A percentile compares a stretch with the other conserved stretches of the same genome.
These are phyloP conservation scores for Euschistus heros DNA, from an alignment of 1,140 invertebrate genomes.

Conservation along the genomic window DNA sequence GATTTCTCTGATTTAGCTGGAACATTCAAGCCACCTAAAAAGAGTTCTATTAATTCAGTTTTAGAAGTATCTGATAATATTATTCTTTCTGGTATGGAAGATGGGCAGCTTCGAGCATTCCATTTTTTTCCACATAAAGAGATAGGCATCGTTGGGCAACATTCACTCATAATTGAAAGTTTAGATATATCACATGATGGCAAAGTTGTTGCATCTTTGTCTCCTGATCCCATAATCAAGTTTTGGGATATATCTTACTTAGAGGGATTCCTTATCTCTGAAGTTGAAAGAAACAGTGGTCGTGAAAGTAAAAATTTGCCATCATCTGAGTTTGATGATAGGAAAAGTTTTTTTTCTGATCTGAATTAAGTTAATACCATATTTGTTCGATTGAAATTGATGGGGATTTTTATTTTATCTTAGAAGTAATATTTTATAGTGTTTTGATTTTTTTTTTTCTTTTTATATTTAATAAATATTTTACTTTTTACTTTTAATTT, in stretches of 20 bases:
- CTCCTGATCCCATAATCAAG: neutral
- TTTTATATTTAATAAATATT: too few species aligned
- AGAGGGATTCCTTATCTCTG: neutral
- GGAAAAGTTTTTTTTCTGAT: conserved; percentile 15
- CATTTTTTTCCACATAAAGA: conserved; percentile 11
- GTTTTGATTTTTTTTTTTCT: too few species aligned
- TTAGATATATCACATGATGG: conserved; percentile 9
- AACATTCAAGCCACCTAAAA: neutral
- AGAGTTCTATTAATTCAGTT: conserved; percentile 1
- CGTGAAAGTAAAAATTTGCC: neutral
- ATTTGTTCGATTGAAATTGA: neutral
- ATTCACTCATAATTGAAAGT: neutral
- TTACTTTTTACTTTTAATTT: too few species aligned
- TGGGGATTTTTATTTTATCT: too few species aligned
- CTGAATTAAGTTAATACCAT: neutral
- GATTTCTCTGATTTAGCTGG: neutral
- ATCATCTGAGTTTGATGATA: conserved; percentile 7
- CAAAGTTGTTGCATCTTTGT: neutral
- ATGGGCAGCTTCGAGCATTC: neutral
- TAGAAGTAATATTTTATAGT: too few species aligned
- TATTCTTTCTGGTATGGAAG: neutral
- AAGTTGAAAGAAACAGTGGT: neutral
- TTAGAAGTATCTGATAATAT: conserved; percentile 6
- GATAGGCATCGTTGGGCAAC: neutral
- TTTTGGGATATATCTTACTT: conserved; percentile 10